A percentile compares a stretch with the other conserved stretches of the same genome.
Evolutionary conservation across 2,797 vertebrate species (phyloP).

Genomic region (Ctenosaura bakeri): DNA sequence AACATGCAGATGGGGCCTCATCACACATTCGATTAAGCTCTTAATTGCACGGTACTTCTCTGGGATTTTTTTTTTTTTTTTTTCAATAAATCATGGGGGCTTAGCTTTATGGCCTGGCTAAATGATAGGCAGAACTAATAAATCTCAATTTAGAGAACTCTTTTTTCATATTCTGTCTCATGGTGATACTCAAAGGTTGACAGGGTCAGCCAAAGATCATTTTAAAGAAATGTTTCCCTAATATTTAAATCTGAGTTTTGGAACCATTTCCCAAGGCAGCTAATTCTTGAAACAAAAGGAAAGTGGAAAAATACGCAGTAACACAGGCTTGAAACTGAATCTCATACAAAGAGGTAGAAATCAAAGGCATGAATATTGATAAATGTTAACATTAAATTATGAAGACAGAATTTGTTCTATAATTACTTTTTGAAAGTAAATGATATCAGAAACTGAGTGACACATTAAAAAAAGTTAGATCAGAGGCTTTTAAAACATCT

Average conservation of each 20-base stretch:
- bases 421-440: background rate
- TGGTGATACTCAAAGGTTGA: background rate
- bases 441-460: background rate
- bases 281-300: constrained; percentile 1
- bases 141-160: background rate
- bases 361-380: background rate
- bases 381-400: background rate
- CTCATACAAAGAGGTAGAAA: background rate
- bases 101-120: background rate
- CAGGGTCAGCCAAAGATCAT: background rate
- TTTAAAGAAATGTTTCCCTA: background rate
- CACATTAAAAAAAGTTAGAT: background rate
- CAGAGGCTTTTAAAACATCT: background rate
- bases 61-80: background rate
- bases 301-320: background rate
- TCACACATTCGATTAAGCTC: background rate
- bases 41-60: background rate
- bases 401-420: background rate
- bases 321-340: constrained; percentile 11
- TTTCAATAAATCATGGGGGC: background rate
- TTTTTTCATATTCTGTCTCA: background rate
- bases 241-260: constrained; percentile 14
- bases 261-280: background rate
- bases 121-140: background rate
- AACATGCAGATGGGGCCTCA: background rate